Evolutionary conservation across 2,797 vertebrate genomes (phyloP), one percentile per base, ranked within the genome.

Genomic region (Xerus rutilus): DNA sequence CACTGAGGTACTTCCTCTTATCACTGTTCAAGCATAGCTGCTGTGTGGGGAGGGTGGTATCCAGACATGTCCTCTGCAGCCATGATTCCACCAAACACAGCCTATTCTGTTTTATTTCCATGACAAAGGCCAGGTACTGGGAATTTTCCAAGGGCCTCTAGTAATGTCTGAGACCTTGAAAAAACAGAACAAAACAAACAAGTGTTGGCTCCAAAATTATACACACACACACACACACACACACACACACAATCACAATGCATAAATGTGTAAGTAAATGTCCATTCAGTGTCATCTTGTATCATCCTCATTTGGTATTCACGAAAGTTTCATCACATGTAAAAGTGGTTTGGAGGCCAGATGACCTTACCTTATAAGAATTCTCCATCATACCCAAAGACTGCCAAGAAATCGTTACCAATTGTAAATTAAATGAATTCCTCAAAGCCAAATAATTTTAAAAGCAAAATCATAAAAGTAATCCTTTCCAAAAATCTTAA

Each of bases 401-500:
- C 52, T 57, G 49, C 86, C 85, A 93, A 73, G 64, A 77, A 49
- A 72, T 72, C 11, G 7, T 57, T 65, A 72, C 45, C 52, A 64
- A 67, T 2, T 28, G 4, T 35, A 67, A 84, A 20, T 52, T 86
- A 57, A 49, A 39, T 65, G 52, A 85, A 74, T 72, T 81, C 47
- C 73, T 86, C 67, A 39, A 89, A 93, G 73, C 28, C 47, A 76
- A 59, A 30, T 69, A 28, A 90, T 79, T 76, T 20, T 62, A 70
- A 70, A 94, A 81, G 67, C 82, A 86, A 93, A 70, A 54, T 45
- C 15, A 72, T 59, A 76, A 85, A 92, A 67, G 77, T 25, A 73
- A 86, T 64, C 52, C 30, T 90, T 83, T 70, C 59, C 30, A 49
- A n/a, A 72, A 78, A 62, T 21, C n/a, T 82, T 70, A 93, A 89